Base-by-base conservation (phyloP, 2,888 invertebrate genomes). In the Amiota communis region DNA sequence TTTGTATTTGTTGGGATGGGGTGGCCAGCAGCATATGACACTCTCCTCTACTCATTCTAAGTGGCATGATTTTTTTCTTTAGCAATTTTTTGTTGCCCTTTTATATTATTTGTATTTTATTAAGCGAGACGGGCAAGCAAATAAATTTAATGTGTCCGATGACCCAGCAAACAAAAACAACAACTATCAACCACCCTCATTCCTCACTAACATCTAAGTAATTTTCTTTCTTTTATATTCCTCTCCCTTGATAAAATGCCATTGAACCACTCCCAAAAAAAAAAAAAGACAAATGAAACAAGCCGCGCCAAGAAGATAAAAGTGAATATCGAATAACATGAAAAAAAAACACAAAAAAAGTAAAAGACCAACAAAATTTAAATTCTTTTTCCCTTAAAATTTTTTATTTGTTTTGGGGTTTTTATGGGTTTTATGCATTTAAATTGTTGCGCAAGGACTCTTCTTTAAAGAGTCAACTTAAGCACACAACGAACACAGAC, bases 181-280 rank as follows among this genome's bases (percentile, higher is more conserved):
- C 15, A 59, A 59, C 59, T 17, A 17, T 15, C 20, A 17, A 3
- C 59, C 13, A 3, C 13, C 49, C 49, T 15, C 23, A 20, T 15
- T 13, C 12, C 12, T 20, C 20, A 59, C 17, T 20, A 20, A 20
- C n/a, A n/a, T 57, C 53, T 13, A 15, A 49, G 46, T 67, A 15
- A 10, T 67, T 67, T 47, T 49, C 8, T 67, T 49, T 48, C 48
- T 49, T 67, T 67, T 67, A 23, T 23, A 23, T n/a, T n/a, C n/a
- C 46, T 15, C 8, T 53, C 15, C 20, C 15, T 20, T 3, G 59
- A 59, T 20, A 11, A 2, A 59, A 59, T 59, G 59, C 59, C 59
- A 10, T 20, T 59, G 59, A 59, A 59, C 59, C 59, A 59, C 59
- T 59, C 59, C 59, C 59, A 59, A 51, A 12, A 51, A 51, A 51